Conservation (phyloP, 2,888 invertebrate genomes). For the Luperina nickerlii region DNA sequence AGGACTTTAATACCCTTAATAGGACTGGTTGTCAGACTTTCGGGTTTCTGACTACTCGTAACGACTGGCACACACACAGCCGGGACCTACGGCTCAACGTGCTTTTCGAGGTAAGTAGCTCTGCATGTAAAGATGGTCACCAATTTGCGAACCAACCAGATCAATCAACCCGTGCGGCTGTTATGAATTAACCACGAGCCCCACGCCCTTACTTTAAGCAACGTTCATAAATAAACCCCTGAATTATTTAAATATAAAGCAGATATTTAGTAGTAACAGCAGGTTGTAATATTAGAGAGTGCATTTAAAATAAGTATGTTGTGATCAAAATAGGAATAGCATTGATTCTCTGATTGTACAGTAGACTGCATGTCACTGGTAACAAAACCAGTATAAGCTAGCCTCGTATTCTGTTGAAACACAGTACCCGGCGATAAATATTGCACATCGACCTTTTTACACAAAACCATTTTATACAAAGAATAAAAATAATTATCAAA, state of each 20-base stretch:
- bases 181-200: not conserved
- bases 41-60: not conserved
- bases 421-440: too few relatives aligned
- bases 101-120: too few relatives aligned
- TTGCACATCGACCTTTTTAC: too few relatives aligned
- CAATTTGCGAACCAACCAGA: not conserved
- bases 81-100: too few relatives aligned
- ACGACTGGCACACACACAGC: not conserved
- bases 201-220: not conserved
- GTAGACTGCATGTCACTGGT: not conserved
- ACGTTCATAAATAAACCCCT: not conserved
- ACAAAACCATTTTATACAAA: too few relatives aligned
- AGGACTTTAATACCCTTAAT: not conserved
- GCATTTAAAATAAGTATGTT: slow-evolving; percentile 34
- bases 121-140: not conserved
- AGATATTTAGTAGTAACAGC: slow-evolving; percentile 24
- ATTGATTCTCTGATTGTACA: not conserved
- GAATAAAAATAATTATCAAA: too few relatives aligned
- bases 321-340: slow-evolving; percentile 16
- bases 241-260: slow-evolving; percentile 1
- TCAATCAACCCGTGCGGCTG: not conserved
- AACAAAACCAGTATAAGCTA: not conserved
- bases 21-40: not conserved
- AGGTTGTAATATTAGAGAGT: slow-evolving; percentile 47
- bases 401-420: not conserved